A percentile compares a stretch with the other conserved stretches of the same genome.
These are phyloP conservation scores for Leptosomus discolor DNA, from an alignment of 2,113 vertebrate genomes.

Conservation along the genomic window DNA sequence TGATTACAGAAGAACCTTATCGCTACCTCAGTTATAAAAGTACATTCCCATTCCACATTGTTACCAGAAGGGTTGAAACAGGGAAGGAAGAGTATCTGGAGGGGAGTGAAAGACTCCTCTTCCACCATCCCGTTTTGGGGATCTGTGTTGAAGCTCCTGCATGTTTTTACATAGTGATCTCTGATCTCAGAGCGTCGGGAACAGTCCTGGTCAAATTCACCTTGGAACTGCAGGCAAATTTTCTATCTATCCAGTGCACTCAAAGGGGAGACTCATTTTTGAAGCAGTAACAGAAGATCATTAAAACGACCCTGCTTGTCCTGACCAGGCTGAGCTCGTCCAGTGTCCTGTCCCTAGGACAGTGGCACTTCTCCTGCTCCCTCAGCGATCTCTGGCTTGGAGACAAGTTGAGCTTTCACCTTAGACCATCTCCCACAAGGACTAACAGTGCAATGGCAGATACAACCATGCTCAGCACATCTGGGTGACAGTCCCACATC, in stretches of 20 bases:
- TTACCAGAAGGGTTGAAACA: not conserved
- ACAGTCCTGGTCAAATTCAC: not conserved
- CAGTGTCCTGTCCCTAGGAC: not conserved
- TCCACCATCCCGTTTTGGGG: not conserved
- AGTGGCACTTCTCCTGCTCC: not conserved
- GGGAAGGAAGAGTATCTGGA: not conserved
- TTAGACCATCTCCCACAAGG: not conserved
- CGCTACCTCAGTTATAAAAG: not conserved
- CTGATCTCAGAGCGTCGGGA: not conserved
- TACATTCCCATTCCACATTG: not conserved
- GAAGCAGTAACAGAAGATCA: not conserved
- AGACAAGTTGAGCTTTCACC: not conserved
- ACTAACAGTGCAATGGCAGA: not conserved
- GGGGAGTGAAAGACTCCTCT: not conserved
- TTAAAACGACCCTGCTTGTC: not conserved
- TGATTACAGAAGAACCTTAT: slow-evolving; percentile 1
- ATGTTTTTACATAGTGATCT: not conserved
- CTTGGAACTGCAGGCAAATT: not conserved
- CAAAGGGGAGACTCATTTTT: not conserved
- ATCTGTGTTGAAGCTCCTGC: not conserved
- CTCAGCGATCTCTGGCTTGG: not conserved
- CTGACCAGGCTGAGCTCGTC: not conserved
- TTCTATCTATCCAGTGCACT: not conserved
- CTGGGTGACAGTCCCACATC: not conserved
- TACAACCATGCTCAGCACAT: not conserved